A percentile compares a stretch with the other conserved stretches of the same genome.
Conservation (phyloP, 2,797 vertebrate species). For the Poeciliopsis infans region DNA sequence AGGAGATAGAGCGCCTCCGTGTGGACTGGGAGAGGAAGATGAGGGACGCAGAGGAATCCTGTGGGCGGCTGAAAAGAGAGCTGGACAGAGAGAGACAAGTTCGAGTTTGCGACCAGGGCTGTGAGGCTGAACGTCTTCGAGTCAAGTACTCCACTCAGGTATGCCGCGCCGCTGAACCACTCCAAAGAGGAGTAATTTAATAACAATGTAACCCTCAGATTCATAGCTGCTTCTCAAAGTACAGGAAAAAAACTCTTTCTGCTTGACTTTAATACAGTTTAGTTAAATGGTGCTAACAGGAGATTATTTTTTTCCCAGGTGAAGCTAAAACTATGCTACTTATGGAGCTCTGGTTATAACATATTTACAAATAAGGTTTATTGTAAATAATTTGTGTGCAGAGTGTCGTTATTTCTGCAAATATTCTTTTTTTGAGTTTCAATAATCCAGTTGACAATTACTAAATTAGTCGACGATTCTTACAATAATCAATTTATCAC, state of each 20-base stretch:
- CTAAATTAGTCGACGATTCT: too few species aligned
- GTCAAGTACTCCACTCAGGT: slow-evolving; percentile 95
- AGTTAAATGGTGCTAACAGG: too few species aligned
- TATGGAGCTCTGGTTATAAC: too few species aligned
- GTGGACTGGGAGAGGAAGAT: slow-evolving; percentile 94
- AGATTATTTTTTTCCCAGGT: too few species aligned
- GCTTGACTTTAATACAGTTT: too few species aligned
- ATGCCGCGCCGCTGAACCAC: background rate
- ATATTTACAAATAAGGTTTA: too few species aligned
- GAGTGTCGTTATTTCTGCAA: background rate
- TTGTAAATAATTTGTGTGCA: background rate
- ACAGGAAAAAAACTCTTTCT: background rate
- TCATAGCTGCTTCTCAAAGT: background rate
- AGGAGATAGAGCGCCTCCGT: slow-evolving; percentile 93
- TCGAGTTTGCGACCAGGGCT: slow-evolving; percentile 92
- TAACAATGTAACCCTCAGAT: background rate
- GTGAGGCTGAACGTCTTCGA: slow-evolving; percentile 88
- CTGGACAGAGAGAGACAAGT: slow-evolving; percentile 90
- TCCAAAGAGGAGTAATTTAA: background rate
- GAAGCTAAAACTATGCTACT: too few species aligned
- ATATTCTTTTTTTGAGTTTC: background rate
- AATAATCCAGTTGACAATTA: too few species aligned
- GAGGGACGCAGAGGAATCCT: slow-evolving; percentile 90
- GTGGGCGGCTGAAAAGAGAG: slow-evolving; percentile 89
- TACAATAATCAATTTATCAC: too few species aligned